A percentile compares a stretch with the other conserved stretches of the same genome.
Conservation (phyloP, 30 jellyfish, hydroid and myxozoan genomes). For the Pelagia noctiluca region DNA sequence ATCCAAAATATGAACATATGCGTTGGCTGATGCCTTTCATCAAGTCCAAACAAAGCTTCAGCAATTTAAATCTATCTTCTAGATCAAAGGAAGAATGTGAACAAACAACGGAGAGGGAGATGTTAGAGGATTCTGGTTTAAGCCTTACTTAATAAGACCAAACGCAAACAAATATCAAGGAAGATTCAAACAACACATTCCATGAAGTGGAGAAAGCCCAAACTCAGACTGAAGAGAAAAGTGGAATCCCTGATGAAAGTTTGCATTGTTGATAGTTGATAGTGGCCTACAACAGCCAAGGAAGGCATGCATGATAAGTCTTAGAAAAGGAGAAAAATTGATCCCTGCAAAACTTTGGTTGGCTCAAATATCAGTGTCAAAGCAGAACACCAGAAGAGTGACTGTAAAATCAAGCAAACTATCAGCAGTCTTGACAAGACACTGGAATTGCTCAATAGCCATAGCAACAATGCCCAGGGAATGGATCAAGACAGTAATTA, state of each 20-base stretch:
- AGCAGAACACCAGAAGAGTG: neutral
- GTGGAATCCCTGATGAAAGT: conserved; percentile 11
- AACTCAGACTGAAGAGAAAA: conserved; percentile 19
- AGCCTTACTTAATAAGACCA: too few relatives aligned
- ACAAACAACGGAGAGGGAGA: neutral
- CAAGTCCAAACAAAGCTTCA: conserved; percentile 18
- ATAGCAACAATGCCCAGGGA: neutral
- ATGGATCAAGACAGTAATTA: conserved; percentile 30
- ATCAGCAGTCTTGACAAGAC: too few relatives aligned
- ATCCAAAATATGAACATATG: conserved; percentile 31
- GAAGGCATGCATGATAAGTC: conserved; percentile 3
- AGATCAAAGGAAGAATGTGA: neutral
- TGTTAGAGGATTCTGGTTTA: neutral
- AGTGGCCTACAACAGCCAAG: neutral
- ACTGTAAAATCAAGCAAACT: neutral
- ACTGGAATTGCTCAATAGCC: too few relatives aligned
- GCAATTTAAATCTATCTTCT: conserved; percentile 18
- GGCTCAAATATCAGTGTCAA: conserved; percentile 8
- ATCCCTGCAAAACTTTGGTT: conserved; percentile 14
- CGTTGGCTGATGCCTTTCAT: conserved; percentile 34
- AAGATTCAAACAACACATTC: too few relatives aligned
- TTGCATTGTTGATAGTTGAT: too few relatives aligned
- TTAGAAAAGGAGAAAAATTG: conserved; percentile 28
- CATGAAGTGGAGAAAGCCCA: neutral
- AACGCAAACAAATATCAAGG: too few relatives aligned